Evolutionary conservation across 2,113 vertebrate species (phyloP), one percentile per base, ranked within the genome.

Genomic region (Rhea pennata): DNA sequence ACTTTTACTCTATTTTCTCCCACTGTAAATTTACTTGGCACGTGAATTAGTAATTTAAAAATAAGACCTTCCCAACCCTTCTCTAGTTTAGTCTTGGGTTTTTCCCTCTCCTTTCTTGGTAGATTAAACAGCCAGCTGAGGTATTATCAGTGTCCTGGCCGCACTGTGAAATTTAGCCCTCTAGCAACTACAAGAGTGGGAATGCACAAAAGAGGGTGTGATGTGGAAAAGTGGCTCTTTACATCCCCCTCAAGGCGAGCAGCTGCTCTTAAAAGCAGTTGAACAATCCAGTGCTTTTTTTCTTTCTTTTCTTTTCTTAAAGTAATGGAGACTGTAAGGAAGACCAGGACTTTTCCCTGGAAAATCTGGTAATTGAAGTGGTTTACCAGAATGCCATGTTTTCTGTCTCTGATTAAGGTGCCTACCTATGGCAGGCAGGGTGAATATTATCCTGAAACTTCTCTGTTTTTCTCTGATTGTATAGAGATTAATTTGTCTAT

Each of bases 331-430:
- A 48, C 91, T 65, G 53, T 51, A 88, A 88, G 73, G 79, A 50
- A 71, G n/a, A 88, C n/a, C 22, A 44, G 31, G n/a, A 26, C 44
- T 81, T 80, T 0, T 0, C 3, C 75, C 73, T 90, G 58, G 51
- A 73, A 88, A 88, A 80, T 75, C 65, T 82, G 77, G 73, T 92
- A 1, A 50, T 93, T 87, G 39, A 69, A 89, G 70, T 76, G 87
- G 12, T 88, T 94, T 88, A 93, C 31, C 77, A 79, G 73, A 65
- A 65, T 65, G 74, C 61, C 6, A 5, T 75, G 58, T 87, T 92
- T 94, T 86, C 85, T 93, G 87, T 26, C 74, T 67, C 71, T 93
- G 73, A 78, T 94, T 91, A 91, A 93, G 36, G 76, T 91, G 85
- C n/a, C 89, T 92, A 3, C 90, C 95, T 76, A 88, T 59, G 31